phyloP scores from a whole-genome alignment of 2,113 vertebrate genomes.

The Cinclus cinclus region DNA sequence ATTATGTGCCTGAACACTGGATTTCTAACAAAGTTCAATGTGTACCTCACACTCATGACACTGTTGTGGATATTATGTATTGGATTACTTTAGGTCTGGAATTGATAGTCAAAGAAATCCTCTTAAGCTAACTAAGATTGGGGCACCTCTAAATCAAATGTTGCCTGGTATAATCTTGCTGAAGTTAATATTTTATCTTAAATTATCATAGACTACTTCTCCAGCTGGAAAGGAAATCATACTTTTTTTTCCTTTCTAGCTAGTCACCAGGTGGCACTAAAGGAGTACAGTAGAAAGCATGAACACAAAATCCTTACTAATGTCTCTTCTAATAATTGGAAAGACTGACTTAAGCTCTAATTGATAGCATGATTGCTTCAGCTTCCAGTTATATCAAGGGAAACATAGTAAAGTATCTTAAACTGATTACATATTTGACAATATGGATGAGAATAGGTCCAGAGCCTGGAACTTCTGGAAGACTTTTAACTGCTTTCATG shows the following conservation, averaged over 20 bases:
- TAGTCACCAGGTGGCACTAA: conserved; percentile 92
- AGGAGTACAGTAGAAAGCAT: conserved; percentile 70
- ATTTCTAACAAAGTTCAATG: not conserved
- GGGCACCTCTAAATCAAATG: not conserved
- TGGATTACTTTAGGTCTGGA: not conserved
- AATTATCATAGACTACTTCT: not conserved
- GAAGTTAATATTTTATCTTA: not conserved
- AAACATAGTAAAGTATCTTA: conserved; percentile 70
- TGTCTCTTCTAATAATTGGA: conserved; percentile 15
- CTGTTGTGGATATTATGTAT: not conserved
- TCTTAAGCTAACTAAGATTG: not conserved
- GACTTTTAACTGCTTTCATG: conserved; percentile 45
- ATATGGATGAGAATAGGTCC: conserved; percentile 52
- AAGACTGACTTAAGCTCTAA: conserved; percentile 68
- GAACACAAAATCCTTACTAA: not conserved
- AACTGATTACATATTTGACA: conserved; percentile 67
- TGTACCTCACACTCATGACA: not conserved
- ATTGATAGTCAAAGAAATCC: not conserved
- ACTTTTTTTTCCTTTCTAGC: not conserved
- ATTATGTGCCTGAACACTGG: not conserved
- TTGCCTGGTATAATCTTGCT: not conserved
- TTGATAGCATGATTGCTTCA: conserved; percentile 74
- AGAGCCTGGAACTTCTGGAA: conserved; percentile 27
- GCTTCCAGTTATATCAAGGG: conserved; percentile 66
- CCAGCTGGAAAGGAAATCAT: not conserved